phyloP scores from a whole-genome alignment of 2,888 invertebrate species.

The Andrena minutula region DNA sequence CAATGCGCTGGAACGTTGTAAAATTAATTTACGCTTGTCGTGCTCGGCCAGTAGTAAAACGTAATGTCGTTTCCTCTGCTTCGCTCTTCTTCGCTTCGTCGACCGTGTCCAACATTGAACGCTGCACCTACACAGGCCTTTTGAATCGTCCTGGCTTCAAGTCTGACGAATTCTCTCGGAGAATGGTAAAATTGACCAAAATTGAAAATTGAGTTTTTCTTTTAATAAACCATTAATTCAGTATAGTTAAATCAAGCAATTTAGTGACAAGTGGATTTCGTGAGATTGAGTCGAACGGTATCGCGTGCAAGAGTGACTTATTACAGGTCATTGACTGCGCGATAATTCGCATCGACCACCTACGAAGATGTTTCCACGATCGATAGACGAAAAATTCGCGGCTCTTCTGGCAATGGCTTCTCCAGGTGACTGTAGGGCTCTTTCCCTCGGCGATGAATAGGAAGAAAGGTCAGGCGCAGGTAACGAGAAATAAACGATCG shows the following conservation, averaged over 20 bases:
- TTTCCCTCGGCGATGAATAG: constrained; percentile 62
- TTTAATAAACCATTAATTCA: not conserved
- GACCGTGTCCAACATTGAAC: constrained; percentile 50
- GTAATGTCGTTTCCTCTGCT: constrained; percentile 56
- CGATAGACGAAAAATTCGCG: constrained; percentile 72
- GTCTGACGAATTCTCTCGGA: not conserved
- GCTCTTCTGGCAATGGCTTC: constrained; percentile 57
- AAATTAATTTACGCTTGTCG: constrained; percentile 66
- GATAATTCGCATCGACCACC: constrained; percentile 70
- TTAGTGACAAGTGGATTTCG: constrained; percentile 31
- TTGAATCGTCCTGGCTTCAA: not conserved
- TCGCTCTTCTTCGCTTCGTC: constrained; percentile 42
- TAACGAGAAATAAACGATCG: constrained; percentile 39
- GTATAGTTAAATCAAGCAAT: constrained; percentile 5
- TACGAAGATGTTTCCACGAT: constrained; percentile 73
- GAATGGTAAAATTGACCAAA: not conserved
- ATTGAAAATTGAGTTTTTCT: not conserved
- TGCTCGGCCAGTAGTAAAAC: constrained; percentile 61
- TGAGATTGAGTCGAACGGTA: constrained; percentile 48
- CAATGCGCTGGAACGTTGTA: constrained; percentile 54
- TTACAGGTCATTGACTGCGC: constrained; percentile 68
- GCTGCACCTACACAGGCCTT: constrained; percentile 17
- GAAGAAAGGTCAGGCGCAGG: constrained; percentile 47
- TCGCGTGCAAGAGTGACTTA: constrained; percentile 68
- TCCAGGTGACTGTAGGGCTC: constrained; percentile 65